phyloP scores from a whole-genome alignment of 1,140 invertebrate species.

The Brachystomella parvula region DNA sequence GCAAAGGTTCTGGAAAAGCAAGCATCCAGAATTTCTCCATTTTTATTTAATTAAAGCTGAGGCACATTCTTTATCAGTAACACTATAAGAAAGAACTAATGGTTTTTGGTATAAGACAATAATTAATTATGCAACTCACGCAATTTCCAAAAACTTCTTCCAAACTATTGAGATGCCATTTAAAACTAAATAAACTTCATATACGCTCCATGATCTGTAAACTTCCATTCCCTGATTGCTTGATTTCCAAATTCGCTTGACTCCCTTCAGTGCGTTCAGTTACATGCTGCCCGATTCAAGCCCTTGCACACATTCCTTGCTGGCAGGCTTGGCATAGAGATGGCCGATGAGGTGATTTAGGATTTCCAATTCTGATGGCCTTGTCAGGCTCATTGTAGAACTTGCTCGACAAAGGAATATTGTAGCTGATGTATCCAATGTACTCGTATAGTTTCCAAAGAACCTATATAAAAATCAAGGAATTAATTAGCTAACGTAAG shows the following conservation, averaged over 20 bases:
- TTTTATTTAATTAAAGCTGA: no score
- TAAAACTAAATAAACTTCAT: background rate
- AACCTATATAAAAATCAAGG: conserved; percentile 12
- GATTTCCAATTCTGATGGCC: conserved; percentile 20
- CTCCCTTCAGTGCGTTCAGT: background rate
- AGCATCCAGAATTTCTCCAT: no score
- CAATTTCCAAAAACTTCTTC: background rate
- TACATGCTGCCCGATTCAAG: background rate
- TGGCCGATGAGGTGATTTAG: conserved; percentile 17
- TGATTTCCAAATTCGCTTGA: background rate
- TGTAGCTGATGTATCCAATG: conserved; percentile 16
- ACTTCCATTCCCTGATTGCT: background rate
- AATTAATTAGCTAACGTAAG: background rate
- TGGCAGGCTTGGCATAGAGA: conserved; percentile 22
- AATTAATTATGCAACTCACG: background rate
- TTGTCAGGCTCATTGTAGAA: conserved; percentile 17
- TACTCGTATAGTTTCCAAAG: conserved; percentile 14
- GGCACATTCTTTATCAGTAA: no score
- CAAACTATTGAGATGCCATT: background rate
- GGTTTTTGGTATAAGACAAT: no score
- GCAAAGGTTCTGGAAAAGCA: no score
- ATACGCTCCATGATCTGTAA: background rate
- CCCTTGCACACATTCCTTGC: conserved; percentile 18
- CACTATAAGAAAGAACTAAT: no score
- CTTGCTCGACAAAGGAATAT: background rate